A percentile compares a stretch with the other conserved stretches of the same genome.
These are phyloP conservation scores for Habropoda laboriosa DNA, from an alignment of 1,140 invertebrate genomes.

Conservation along the genomic window DNA sequence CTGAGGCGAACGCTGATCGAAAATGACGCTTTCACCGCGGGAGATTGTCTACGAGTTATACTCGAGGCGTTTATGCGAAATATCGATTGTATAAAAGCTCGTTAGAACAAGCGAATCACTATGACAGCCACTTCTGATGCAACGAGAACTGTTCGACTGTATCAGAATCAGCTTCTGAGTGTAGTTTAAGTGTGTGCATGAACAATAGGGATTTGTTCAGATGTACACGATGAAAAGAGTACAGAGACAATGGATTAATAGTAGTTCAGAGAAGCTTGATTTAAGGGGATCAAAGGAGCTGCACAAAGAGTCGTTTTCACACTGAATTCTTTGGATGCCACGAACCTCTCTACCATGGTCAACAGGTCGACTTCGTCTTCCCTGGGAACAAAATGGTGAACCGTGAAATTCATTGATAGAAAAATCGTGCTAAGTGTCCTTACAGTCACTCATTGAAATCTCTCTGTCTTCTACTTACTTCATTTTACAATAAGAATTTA, in stretches of 20 bases:
- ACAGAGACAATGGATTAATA: neutral
- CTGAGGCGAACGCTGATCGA: neutral
- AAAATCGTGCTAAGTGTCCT: neutral
- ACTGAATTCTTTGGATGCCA: constrained; percentile 55
- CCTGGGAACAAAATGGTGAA: constrained; percentile 56
- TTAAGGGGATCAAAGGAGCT: neutral
- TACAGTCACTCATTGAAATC: neutral
- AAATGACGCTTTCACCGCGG: neutral
- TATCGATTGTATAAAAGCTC: too few species aligned
- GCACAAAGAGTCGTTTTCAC: constrained; percentile 25
- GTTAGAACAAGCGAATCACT: too few species aligned
- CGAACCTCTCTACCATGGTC: constrained; percentile 74
- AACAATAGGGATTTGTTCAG: neutral
- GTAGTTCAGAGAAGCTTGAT: neutral
- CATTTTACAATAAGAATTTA: too few species aligned
- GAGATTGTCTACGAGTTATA: neutral
- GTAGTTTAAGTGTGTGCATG: neutral
- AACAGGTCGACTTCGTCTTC: constrained; percentile 70
- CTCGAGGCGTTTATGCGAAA: too few species aligned
- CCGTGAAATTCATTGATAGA: neutral
- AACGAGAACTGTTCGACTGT: too few species aligned
- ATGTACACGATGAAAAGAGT: neutral
- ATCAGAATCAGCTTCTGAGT: too few species aligned
- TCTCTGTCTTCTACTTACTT: too few species aligned
- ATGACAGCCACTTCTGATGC: too few species aligned